Base-by-base conservation (phyloP, 2,888 invertebrate genomes). In the Bellardia pandia region DNA sequence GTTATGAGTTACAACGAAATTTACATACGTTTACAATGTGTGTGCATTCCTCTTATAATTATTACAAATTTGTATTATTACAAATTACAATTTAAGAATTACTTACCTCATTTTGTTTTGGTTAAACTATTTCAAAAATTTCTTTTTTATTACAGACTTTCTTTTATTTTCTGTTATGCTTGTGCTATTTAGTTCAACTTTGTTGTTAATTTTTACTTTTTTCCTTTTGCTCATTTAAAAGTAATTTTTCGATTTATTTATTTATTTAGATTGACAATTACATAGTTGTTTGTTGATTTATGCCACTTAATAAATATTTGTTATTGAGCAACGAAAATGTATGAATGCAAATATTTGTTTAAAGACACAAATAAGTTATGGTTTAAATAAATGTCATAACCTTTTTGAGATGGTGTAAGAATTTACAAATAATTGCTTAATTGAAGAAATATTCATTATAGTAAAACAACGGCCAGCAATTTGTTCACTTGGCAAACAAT, bases 241-340 rank as follows among this genome's bases (percentile, higher is more conserved):
- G 66, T 68, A 74, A 75, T 68, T 75, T 66, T 75, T 81, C 66
- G 68, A 81, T 81, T 72, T 79, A 74, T 80, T 80, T 80, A 72
- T 80, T 80, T 80, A 66, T 56, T 58, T 9, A 68, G 48, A 68
- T 81, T 58, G 58, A 81, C 74, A 81, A 74, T 81, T 68, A n/a
- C n/a, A n/a, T n/a, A 75, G 66, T 68, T 53, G 66, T 75, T 74
- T 74, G 37, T 66, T 56, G 42, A 56, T 45, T 66, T 56, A n/a
- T 74, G 58, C 45, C 68, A 42, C 16, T 37, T 16, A 78, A 48
- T 48, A 69, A 78, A 78, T 23, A 69, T 48, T 69, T 77, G 33
- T 58, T n/a, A 76, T 66, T 66, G 42, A 42, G 40, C 42, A 53
- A 56, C 42, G 42, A 56, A 56, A 30, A 42, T 51, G 23, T 37